Evolutionary conservation across 2,888 invertebrate species (phyloP).

Genomic region (Allophyes oxyacanthae): DNA sequence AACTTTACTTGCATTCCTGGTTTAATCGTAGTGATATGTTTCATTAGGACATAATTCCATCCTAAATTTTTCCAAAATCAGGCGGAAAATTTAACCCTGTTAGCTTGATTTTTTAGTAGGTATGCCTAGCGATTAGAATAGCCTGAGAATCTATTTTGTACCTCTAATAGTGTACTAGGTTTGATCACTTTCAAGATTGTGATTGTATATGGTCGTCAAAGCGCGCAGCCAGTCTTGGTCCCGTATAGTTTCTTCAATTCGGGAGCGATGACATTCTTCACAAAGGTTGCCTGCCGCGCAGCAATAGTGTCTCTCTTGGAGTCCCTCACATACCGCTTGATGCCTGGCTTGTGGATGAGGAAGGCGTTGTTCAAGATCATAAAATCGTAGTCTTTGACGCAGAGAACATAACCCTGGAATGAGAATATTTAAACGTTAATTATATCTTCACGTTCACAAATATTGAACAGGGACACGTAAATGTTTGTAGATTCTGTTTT

Average conservation of each 20-base stretch:
- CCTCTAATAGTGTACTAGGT: slow-evolving; percentile 35
- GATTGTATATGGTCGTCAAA: slow-evolving; percentile 82
- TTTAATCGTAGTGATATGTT: slow-evolving; percentile 75
- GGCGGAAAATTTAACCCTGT: slow-evolving; percentile 71
- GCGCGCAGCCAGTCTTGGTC: slow-evolving; percentile 93
- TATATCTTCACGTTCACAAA: not conserved
- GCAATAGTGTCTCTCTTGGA: slow-evolving; percentile 93
- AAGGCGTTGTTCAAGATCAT: slow-evolving; percentile 98
- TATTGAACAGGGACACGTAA: too few species aligned
- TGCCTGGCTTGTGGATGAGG: slow-evolving; percentile 97
- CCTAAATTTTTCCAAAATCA: slow-evolving; percentile 66
- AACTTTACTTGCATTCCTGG: slow-evolving; percentile 34
- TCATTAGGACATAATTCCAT: slow-evolving; percentile 63
- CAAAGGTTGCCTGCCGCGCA: slow-evolving; percentile 93
- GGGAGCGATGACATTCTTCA: slow-evolving; percentile 94
- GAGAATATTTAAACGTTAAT: not conserved
- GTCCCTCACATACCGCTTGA: slow-evolving; percentile 95
- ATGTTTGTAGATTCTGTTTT: too few species aligned
- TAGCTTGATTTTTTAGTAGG: slow-evolving; percentile 41
- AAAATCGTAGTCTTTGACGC: slow-evolving; percentile 97
- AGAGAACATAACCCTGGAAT: slow-evolving; percentile 95
- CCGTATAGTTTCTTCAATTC: slow-evolving; percentile 96
- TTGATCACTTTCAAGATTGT: slow-evolving; percentile 43
- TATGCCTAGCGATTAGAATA: slow-evolving; percentile 17
- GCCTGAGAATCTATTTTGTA: slow-evolving; percentile 44